These are phyloP conservation scores for Agapostemon virescens DNA, from an alignment of 2,888 invertebrate species.

Conservation along the genomic window DNA sequence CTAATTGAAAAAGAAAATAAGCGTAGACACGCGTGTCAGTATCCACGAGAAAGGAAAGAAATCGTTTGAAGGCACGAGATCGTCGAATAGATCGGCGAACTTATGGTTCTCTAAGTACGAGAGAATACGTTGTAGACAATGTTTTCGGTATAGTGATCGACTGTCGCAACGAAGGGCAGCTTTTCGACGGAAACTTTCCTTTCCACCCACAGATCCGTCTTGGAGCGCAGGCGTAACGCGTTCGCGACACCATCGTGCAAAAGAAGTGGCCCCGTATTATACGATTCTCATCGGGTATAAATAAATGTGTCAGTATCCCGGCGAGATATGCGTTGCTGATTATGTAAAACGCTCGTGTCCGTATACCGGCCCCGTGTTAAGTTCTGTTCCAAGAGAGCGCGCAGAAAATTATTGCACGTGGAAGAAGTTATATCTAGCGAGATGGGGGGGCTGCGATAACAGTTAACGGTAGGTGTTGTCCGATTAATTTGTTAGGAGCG, in stretches of 20 bases:
- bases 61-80: no score
- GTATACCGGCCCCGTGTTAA: constrained; percentile 29
- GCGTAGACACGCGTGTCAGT: no score
- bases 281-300: constrained; percentile 12
- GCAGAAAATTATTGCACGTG: constrained; percentile 40
- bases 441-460: constrained; percentile 39
- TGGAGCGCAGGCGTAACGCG: constrained; percentile 4
- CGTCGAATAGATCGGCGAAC: no score
- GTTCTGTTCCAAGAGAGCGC: constrained; percentile 31
- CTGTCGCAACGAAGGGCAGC: not conserved
- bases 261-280: constrained; percentile 20
- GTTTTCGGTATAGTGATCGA: not conserved
- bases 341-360: constrained; percentile 46
- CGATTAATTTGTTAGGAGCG: constrained; percentile 47
- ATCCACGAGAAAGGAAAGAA: no score
- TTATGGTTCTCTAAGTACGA: not conserved
- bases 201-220: constrained; percentile 8
- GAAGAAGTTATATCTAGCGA: constrained; percentile 28
- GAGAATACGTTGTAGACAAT: not conserved
- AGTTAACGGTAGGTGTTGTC: constrained; percentile 32
- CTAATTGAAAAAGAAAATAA: no score
- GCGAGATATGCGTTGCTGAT: constrained; percentile 46
- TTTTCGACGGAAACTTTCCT: constrained; percentile 7
- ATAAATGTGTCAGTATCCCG: constrained; percentile 22
- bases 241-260: not conserved